Base-by-base conservation (phyloP, 2,888 invertebrate species). In the Noctuana brunneofusca region DNA sequence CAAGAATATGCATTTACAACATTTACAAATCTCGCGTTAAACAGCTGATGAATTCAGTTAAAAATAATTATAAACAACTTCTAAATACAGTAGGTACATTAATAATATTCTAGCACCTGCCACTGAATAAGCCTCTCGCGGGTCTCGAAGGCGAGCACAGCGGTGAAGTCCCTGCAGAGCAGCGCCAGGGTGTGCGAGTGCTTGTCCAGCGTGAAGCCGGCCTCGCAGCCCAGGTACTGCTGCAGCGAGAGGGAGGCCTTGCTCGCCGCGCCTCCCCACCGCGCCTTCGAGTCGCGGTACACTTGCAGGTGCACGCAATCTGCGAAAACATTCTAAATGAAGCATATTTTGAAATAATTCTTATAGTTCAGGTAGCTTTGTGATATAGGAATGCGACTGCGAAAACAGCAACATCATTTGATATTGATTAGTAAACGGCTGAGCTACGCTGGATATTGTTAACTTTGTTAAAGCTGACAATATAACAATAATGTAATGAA, bases 141-240 rank as follows among this genome's bases (percentile, higher is more conserved):
- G 64, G 96, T 96, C 83, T 97, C 97, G 84, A 97, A 97, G 18
- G 97, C 97, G 68, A 97, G 92, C 41, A 97, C 94, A 50, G 96
- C 96, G 58, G 95, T 95, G 68, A 96, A 95, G 83, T 97, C 97
- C 73, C 96, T 95, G 84, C 97, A 97, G 70, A 97, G 94, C 72
- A 97, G 95, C 69, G 97, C 97, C 76, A 97, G 94, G 53, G 97
- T 97, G 88, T 97, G 95, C 66, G 96, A 96, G 89, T 97, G 97
- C 87, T 97, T 97, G 92, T 97, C 97, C 76, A 97, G 93, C 63
- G 96, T 96, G 89, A 97, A 97, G 70, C 96, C 96, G 65, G 95
- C 93, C 91, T 97, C 96, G 76, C 96, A 92, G 66, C 96, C 97
- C 65, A 96, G 93, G 91, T 96, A 97, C 75, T 96, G 96, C 85